phyloP scores from a whole-genome alignment of 2,888 invertebrate genomes.

The Ceraclea dissimilis region DNA sequence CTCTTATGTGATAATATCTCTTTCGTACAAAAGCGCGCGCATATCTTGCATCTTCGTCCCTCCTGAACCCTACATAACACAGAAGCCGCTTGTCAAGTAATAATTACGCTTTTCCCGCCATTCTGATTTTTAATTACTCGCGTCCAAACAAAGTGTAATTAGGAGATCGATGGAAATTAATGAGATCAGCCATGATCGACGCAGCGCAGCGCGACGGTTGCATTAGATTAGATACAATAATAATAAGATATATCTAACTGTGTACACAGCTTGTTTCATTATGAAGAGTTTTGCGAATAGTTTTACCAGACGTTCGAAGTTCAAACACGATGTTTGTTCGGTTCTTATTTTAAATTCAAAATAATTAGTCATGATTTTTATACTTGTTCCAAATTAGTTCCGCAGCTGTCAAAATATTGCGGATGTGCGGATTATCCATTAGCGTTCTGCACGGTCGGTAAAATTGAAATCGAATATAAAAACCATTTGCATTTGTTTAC shows the following conservation, averaged over 20 bases:
- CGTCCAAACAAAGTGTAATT: conserved; percentile 23
- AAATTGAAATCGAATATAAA: no score
- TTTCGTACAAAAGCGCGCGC: not conserved
- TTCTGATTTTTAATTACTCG: conserved; percentile 24
- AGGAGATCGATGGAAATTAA: conserved; percentile 23
- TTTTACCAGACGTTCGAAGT: no score
- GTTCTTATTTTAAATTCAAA: not conserved
- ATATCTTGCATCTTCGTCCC: conserved; percentile 2
- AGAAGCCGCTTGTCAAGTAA: conserved; percentile 22
- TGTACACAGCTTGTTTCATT: no score
- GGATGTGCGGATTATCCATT: no score
- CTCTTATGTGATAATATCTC: conserved; percentile 8
- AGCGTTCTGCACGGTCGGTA: no score
- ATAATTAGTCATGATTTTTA: not conserved
- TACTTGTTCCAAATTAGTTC: conserved; percentile 1
- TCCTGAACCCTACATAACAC: conserved; percentile 10
- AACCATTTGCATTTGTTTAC: no score
- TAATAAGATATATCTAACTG: no score
- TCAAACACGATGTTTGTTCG: no score
- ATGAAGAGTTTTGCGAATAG: no score
- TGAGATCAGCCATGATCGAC: conserved; percentile 13
- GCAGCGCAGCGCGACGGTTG: not conserved
- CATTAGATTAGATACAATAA: no score
- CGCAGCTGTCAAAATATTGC: not conserved
- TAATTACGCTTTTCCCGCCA: conserved; percentile 26